phyloP scores from a whole-genome alignment of 2,113 vertebrate genomes.

The Myotis davidii region DNA sequence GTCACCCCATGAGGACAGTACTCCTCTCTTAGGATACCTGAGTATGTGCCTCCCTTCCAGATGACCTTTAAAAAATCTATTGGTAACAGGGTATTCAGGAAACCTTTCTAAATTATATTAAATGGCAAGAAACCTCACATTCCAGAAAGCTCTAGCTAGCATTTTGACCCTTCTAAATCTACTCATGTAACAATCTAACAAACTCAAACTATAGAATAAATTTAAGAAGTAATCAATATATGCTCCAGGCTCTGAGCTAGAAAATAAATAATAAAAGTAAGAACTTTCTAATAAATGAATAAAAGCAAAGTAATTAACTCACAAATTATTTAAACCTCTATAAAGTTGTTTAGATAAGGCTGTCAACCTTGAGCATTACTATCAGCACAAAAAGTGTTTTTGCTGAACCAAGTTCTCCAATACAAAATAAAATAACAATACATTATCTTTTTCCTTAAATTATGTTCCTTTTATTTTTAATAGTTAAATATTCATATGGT shows the following conservation, averaged over 20 bases:
- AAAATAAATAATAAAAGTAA: neutral
- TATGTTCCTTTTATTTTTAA: neutral
- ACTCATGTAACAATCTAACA: neutral
- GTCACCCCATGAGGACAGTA: neutral
- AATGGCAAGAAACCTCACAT: neutral
- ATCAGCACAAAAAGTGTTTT: neutral
- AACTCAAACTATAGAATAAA: neutral
- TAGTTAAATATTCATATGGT: neutral
- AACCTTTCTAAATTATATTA: neutral
- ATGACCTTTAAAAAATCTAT: neutral
- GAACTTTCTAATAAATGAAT: slow-evolving; percentile 25
- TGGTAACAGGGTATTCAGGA: neutral
- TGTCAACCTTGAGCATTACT: neutral
- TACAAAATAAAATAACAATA: neutral
- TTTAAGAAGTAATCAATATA: slow-evolving; percentile 7
- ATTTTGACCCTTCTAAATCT: neutral
- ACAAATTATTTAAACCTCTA: neutral
- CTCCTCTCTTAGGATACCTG: neutral
- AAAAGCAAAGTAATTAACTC: neutral
- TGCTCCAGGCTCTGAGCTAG: neutral
- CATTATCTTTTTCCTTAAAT: neutral
- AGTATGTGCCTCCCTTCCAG: neutral
- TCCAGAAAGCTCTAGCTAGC: neutral
- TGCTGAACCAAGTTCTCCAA: neutral
- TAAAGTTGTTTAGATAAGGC: neutral